Evolutionary conservation across 2,113 vertebrate genomes (phyloP), one percentile per base, ranked within the genome.

Genomic region (Notechis scutatus): DNA sequence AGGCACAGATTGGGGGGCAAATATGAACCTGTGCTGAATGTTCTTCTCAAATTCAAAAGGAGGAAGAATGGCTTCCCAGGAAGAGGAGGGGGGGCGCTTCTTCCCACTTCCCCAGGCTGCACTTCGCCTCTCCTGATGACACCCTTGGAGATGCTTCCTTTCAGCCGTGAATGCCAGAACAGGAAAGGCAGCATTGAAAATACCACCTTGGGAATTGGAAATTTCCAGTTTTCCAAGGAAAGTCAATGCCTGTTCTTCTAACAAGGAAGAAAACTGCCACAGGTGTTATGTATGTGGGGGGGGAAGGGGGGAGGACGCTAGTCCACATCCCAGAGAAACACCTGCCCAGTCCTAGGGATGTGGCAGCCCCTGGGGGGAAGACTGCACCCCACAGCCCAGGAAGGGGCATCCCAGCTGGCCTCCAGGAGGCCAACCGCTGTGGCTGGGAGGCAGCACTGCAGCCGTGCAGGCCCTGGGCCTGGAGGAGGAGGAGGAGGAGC

Each of bases 391-490:
- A 3, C 9, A n/a, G 55, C 9, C 39, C 10, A 20, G 23, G 20
- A n/a, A n/a, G 39, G 20, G 85, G 8, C 8, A 11, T 24, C 9
- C 42, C 21, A 14, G 3, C 21, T 24, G 9, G 54, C 20, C 10
- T 50, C 42, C 55, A 45, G 42, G 85, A 1, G 90, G 8, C 50
- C 29, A 0, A 81, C 85, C 92, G 95, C 92, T 88, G 24, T 39
- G 20, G 56, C n/a, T 24, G 34, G 89, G 95, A 92, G 94, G 54
- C 6, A 95, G 91, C 90, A 74, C 93, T 54, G 45, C 47, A 69
- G 94, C 94, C 91, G 52, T 91, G 96, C 95, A 90, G 95, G 96
- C 96, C 96, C 95, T 94, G 92, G 45, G 96, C 96, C 47, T 8
- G 47, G 47, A 50, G 47, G 47, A 50, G 47, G 47, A 47, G 47